Percentiles rank a stretch among this genome's conserved stretches.
Conservation (phyloP, 2,888 invertebrate genomes). For the Folsomia manolachei region DNA sequence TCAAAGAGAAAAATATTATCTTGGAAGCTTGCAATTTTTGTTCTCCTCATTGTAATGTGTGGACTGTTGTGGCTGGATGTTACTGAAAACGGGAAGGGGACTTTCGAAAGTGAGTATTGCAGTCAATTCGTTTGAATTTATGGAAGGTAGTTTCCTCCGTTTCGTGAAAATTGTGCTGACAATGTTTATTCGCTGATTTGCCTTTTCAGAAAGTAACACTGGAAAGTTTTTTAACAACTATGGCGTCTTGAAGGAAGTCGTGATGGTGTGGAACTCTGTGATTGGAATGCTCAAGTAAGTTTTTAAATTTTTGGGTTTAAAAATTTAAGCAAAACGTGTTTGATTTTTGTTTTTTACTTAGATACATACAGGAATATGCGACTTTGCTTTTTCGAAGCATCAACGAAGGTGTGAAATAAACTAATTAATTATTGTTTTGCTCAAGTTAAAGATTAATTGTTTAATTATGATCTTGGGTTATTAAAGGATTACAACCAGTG, state of each 20-base stretch:
- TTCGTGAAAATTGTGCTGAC: too few relatives aligned
- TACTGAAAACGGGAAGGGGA: constrained; percentile 49
- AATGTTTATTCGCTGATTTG: too few relatives aligned
- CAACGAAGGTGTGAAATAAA: too few relatives aligned
- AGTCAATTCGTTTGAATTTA: too few relatives aligned
- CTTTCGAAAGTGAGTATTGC: constrained; percentile 49
- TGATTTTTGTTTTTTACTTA: constrained; percentile 13
- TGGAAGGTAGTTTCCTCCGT: too few relatives aligned
- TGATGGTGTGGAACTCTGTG: constrained; percentile 28
- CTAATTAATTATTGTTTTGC: too few relatives aligned
- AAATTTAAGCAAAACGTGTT: neutral
- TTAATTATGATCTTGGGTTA: too few relatives aligned
- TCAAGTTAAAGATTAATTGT: too few relatives aligned
- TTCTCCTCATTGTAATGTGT: constrained; percentile 38
- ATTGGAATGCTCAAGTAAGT: constrained; percentile 35
- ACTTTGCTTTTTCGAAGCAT: constrained; percentile 47
- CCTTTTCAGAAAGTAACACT: constrained; percentile 46
- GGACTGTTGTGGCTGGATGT: constrained; percentile 48
- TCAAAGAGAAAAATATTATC: constrained; percentile 42
- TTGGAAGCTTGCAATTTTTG: constrained; percentile 44
- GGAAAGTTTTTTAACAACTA: constrained; percentile 47
- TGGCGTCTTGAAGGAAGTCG: constrained; percentile 45
- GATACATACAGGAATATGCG: constrained; percentile 36
- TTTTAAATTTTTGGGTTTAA: neutral
- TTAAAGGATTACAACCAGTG: constrained; percentile 50